Conservation (phyloP, 2,888 invertebrate genomes). For the Stenolophus ochropezus region DNA sequence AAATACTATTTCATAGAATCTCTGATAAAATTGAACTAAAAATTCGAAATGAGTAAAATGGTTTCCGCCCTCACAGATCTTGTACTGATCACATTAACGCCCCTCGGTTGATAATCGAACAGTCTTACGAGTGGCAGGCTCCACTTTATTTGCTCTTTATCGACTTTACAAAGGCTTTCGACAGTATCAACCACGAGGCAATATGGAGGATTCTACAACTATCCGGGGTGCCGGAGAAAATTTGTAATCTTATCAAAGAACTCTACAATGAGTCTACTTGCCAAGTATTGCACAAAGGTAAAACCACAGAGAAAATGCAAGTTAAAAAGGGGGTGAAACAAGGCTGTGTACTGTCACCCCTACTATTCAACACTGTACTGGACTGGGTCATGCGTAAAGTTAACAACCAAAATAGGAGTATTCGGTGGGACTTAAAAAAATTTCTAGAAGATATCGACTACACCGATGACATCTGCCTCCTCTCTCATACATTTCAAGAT, state of each 20-base stretch:
- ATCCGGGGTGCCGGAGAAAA: neutral
- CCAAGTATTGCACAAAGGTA: neutral
- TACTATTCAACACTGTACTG: neutral
- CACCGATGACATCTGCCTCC: neutral
- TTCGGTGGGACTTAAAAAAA: neutral
- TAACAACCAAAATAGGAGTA: neutral
- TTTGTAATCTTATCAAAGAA: neutral
- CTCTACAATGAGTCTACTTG: constrained; percentile 1
- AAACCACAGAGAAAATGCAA: neutral
- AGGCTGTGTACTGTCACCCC: too few species aligned
- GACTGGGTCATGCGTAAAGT: neutral
- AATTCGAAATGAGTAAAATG: constrained; percentile 31
- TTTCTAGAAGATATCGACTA: constrained; percentile 9
- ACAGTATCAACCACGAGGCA: constrained; percentile 12
- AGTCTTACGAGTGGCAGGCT: constrained; percentile 17
- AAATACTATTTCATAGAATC: neutral
- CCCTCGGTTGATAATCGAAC: constrained; percentile 24
- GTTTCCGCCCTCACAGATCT: neutral
- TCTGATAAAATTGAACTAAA: neutral
- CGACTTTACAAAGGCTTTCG: constrained; percentile 27
- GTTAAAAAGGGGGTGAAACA: neutral
- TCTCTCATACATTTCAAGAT: neutral
- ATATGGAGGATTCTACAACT: constrained; percentile 23
- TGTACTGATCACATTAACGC: constrained; percentile 36
- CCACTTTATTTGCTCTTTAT: constrained; percentile 21